Conservation (phyloP, 1,140 invertebrate species). For the Bilobella aurantiaca region DNA sequence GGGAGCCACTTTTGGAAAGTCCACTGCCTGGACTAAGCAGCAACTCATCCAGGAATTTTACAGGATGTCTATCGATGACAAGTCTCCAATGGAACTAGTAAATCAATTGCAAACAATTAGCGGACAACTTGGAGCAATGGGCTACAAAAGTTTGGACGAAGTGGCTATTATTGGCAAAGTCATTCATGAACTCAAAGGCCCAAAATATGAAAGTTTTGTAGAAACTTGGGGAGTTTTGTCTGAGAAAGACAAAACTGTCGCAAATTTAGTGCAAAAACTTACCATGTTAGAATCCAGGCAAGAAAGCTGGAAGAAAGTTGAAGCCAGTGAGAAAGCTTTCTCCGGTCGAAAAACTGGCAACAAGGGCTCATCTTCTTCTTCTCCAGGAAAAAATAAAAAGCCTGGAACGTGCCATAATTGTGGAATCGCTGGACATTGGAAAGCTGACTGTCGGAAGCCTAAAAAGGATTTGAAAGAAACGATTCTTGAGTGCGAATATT, state of each 20-base stretch:
- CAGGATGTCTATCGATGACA: not conserved
- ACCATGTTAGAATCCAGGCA: not conserved
- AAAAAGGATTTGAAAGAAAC: too few species aligned
- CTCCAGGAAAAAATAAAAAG: not conserved
- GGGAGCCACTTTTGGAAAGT: constrained; percentile 2
- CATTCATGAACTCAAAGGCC: not conserved
- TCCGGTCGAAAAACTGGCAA: not conserved
- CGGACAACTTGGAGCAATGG: not conserved
- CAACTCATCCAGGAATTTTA: constrained; percentile 11
- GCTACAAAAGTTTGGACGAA: not conserved
- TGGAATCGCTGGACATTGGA: not conserved
- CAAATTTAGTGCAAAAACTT: constrained; percentile 1
- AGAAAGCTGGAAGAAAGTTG: not conserved
- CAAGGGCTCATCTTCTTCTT: too few species aligned
- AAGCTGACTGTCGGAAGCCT: not conserved
- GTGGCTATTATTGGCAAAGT: not conserved
- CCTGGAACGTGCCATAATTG: constrained; percentile 5
- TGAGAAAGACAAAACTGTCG: not conserved
- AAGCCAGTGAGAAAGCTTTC: constrained; percentile 2
- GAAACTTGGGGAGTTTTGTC: not conserved
- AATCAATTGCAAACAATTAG: constrained; percentile 3
- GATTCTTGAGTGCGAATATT: too few species aligned
- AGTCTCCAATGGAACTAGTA: not conserved
- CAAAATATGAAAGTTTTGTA: constrained; percentile 1
- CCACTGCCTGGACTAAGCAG: constrained; percentile 6